phyloP scores from a whole-genome alignment of 30 jellyfish, hydroid and myxozoan genomes.

The Aurelia sp. region DNA sequence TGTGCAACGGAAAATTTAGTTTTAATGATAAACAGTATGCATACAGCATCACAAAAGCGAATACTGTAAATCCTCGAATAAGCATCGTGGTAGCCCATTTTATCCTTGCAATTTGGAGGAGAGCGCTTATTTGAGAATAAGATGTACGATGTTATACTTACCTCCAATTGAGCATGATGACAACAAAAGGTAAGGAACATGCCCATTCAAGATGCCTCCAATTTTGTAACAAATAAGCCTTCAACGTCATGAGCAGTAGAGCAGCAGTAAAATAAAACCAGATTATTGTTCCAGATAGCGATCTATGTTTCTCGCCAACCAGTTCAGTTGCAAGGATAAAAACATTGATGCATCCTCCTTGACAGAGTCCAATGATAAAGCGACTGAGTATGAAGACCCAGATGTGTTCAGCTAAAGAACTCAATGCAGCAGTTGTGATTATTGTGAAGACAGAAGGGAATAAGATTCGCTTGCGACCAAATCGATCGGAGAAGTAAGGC shows the following conservation, averaged over 20 bases:
- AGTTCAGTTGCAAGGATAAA: constrained; percentile 88
- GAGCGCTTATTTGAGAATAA: no score
- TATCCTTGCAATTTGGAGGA: no score
- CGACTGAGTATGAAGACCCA: constrained; percentile 61
- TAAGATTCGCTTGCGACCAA: constrained; percentile 71
- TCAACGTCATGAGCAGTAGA: constrained; percentile 61
- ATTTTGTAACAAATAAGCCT: constrained; percentile 68
- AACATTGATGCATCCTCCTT: constrained; percentile 72
- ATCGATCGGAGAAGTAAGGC: constrained; percentile 73
- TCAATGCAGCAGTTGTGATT: constrained; percentile 38
- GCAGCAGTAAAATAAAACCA: constrained; percentile 86
- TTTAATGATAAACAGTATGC: no score
- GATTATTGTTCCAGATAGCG: constrained; percentile 75
- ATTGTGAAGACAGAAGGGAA: constrained; percentile 70
- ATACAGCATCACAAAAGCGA: no score
- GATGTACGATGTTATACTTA: neutral
- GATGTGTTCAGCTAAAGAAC: constrained; percentile 56
- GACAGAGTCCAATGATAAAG: constrained; percentile 72
- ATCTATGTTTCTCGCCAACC: constrained; percentile 70
- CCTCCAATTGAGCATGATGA: constrained; percentile 74
- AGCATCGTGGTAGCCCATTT: no score
- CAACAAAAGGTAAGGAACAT: constrained; percentile 79
- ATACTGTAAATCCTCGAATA: no score
- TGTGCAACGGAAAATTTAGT: no score
- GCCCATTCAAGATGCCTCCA: constrained; percentile 76